These are phyloP conservation scores for Heteronetta atricapilla DNA, from an alignment of 2,113 vertebrate species.

Conservation along the genomic window DNA sequence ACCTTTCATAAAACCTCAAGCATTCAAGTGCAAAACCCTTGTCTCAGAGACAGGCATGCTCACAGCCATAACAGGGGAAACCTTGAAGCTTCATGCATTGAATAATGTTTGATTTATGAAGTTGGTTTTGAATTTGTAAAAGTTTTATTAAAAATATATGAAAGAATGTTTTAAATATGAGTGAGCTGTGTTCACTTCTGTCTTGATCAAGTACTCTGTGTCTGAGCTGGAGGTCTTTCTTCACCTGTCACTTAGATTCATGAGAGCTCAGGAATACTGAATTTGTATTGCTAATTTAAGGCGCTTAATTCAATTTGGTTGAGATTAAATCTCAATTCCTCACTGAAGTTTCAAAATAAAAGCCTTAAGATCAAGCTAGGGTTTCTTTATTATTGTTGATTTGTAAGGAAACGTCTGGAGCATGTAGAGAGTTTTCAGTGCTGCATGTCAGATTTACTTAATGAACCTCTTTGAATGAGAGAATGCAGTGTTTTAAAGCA, in stretches of 20 bases:
- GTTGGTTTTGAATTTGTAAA: constrained; percentile 86
- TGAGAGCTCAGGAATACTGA: neutral
- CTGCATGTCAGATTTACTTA: neutral
- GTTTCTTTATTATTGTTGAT: constrained; percentile 30
- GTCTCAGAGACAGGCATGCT: constrained; percentile 67
- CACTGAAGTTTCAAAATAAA: constrained; percentile 39
- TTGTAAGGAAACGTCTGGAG: neutral
- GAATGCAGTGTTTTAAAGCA: neutral
- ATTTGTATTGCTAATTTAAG: constrained; percentile 59
- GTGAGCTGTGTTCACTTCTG: constrained; percentile 69
- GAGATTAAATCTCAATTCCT: constrained; percentile 67
- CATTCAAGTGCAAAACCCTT: constrained; percentile 71
- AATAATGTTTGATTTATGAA: constrained; percentile 93
- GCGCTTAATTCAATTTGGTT: constrained; percentile 49
- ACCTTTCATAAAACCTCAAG: constrained; percentile 91
- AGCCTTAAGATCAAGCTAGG: neutral
- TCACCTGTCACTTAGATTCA: constrained; percentile 30
- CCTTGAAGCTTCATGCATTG: constrained; percentile 77
- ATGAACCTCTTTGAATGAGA: constrained; percentile 9
- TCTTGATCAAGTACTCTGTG: constrained; percentile 46
- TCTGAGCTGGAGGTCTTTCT: constrained; percentile 48
- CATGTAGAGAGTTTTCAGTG: neutral
- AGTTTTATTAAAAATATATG: constrained; percentile 92
- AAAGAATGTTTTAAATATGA: constrained; percentile 84
- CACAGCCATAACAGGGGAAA: constrained; percentile 73